These are phyloP conservation scores for Drosophila sp. DNA, from an alignment of 1,140 invertebrate genomes.

Conservation along the genomic window DNA sequence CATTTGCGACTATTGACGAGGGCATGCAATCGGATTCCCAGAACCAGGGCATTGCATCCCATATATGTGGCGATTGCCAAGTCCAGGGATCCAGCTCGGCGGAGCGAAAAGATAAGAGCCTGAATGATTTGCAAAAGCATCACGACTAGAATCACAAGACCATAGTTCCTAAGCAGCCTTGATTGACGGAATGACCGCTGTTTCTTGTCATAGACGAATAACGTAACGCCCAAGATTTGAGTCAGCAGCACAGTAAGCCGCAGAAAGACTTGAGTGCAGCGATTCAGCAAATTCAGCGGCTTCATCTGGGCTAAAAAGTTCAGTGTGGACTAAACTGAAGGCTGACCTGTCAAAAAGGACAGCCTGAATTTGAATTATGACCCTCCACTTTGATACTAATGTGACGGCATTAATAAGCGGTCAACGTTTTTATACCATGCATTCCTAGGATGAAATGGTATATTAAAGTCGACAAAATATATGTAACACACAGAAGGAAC, in stretches of 20 bases:
- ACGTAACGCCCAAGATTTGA: conserved; percentile 37
- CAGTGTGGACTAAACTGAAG: background rate
- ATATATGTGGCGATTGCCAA: background rate
- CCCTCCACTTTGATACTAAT: conserved; percentile 44
- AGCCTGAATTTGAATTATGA: conserved; percentile 48
- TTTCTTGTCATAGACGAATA: conserved; percentile 23
- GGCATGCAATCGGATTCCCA: conserved; percentile 15
- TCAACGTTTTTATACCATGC: conserved; percentile 38
- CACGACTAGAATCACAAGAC: background rate
- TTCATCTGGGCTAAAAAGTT: conserved; percentile 36
- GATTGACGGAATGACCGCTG: conserved; percentile 24
- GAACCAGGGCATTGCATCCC: background rate
- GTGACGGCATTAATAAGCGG: conserved; percentile 51
- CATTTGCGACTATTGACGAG: conserved; percentile 15
- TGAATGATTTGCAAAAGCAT: background rate
- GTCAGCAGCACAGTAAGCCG: conserved; percentile 24
- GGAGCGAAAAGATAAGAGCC: no score
- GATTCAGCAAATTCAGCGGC: conserved; percentile 42
- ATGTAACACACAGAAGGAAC: no score
- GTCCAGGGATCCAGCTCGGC: background rate
- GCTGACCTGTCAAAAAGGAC: no score
- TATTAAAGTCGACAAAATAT: no score
- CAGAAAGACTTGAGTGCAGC: conserved; percentile 31
- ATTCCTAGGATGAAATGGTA: no score
- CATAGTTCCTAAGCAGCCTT: background rate